Evolutionary conservation across 2,888 invertebrate species (phyloP).

Genomic region (Adelognathus sp.): DNA sequence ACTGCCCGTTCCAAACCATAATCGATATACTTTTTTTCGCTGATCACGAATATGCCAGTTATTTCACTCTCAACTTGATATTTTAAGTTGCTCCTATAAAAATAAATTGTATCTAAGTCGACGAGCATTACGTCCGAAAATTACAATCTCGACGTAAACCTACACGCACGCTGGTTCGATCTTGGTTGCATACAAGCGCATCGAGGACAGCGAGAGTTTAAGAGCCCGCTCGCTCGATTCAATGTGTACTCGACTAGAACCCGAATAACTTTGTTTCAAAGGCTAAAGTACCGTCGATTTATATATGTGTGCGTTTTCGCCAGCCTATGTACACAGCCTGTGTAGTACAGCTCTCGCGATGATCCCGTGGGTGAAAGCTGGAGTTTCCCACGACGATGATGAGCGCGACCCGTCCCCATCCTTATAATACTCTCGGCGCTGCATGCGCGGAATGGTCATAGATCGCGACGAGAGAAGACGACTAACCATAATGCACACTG

Average conservation of each 20-base stretch:
- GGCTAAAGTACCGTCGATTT: slow-evolving; percentile 50
- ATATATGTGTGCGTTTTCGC: slow-evolving; percentile 5
- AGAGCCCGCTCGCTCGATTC: not conserved
- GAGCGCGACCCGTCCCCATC: slow-evolving; percentile 50
- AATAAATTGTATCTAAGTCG: no score
- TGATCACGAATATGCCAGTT: no score
- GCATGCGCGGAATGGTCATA: slow-evolving; percentile 51
- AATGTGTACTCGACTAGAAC: slow-evolving; percentile 1
- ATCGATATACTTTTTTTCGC: not conserved
- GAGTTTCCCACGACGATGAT: slow-evolving; percentile 71
- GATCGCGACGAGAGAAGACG: slow-evolving; percentile 37
- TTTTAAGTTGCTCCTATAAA: no score
- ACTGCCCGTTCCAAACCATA: no score
- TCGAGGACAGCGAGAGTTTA: slow-evolving; percentile 16
- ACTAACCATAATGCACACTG: slow-evolving; percentile 3
- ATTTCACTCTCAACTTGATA: no score
- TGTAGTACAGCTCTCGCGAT: slow-evolving; percentile 62
- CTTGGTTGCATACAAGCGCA: not conserved
- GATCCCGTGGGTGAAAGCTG: slow-evolving; percentile 78
- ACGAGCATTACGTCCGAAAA: slow-evolving; percentile 45
- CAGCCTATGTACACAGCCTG: not conserved
- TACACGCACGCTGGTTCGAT: not conserved
- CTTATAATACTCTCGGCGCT: slow-evolving; percentile 50
- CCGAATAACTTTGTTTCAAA: slow-evolving; percentile 53
- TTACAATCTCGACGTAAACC: slow-evolving; percentile 17